Evolutionary conservation across 2,888 invertebrate genomes (phyloP).

Genomic region (Drosophila algonquin): DNA sequence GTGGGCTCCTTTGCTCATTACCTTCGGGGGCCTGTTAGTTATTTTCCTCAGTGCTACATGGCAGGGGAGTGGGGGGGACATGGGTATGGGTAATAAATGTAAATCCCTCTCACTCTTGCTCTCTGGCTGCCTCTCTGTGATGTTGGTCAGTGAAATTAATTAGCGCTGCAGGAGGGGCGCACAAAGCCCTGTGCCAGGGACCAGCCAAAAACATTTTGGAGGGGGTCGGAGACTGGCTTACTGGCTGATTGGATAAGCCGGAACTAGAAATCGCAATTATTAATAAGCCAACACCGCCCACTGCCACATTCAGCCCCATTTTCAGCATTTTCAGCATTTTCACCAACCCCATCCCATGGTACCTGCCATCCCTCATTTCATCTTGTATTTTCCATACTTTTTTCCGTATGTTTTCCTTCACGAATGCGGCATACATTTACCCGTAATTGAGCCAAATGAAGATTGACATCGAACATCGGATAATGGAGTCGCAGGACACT

Average conservation of each 20-base stretch:
- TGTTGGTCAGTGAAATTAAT: constrained; percentile 77
- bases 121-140: constrained; percentile 29
- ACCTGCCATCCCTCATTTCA: not conserved
- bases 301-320: too few relatives aligned
- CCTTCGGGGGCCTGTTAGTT: constrained; percentile 61
- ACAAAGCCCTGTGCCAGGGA: constrained; percentile 34
- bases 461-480: constrained; percentile 80
- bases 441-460: constrained; percentile 80
- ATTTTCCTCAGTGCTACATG: constrained; percentile 41
- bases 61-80: too few relatives aligned
- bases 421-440: constrained; percentile 35
- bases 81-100: constrained; percentile 72
- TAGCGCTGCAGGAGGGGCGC: constrained; percentile 75
- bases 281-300: constrained; percentile 57
- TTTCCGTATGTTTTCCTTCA: constrained; percentile 12
- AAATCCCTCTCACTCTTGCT: constrained; percentile 54
- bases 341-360: not conserved
- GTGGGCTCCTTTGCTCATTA: constrained; percentile 56
- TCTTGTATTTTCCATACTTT: not conserved
- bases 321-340: too few relatives aligned
- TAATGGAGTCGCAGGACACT: constrained; percentile 79
- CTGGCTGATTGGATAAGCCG: constrained; percentile 49
- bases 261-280: constrained; percentile 70
- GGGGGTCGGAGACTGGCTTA: not conserved
- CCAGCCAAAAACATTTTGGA: not conserved